phyloP scores from a whole-genome alignment of 2,797 vertebrate species.

The Girardinus metallicus region DNA sequence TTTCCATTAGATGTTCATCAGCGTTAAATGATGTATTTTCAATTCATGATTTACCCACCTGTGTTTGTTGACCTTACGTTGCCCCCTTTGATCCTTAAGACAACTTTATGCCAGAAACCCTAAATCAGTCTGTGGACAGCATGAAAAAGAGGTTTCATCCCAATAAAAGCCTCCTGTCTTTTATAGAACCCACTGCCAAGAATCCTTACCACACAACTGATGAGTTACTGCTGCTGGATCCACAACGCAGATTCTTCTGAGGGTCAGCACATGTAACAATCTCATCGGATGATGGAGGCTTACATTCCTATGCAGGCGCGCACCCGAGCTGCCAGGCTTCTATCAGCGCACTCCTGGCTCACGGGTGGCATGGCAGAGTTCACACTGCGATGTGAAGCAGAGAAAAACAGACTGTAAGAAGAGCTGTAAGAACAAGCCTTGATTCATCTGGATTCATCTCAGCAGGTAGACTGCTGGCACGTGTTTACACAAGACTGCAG shows the following conservation, averaged over 20 bases:
- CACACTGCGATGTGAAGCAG: constrained; percentile 50
- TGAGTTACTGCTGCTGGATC: constrained; percentile 44
- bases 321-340: constrained; percentile 32
- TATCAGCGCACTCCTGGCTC: constrained; percentile 18
- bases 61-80: constrained; percentile 33
- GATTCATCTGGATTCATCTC: constrained; percentile 70
- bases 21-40: neutral
- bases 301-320: constrained; percentile 35
- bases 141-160: constrained; percentile 64
- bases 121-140: constrained; percentile 50
- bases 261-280: constrained; percentile 47
- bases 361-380: constrained; percentile 43
- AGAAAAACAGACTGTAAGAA: constrained; percentile 40
- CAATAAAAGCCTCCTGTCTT: constrained; percentile 55
- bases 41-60: neutral
- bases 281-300: constrained; percentile 25
- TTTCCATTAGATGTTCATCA: neutral
- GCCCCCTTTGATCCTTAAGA: constrained; percentile 36
- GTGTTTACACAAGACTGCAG: constrained; percentile 69
- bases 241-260: constrained; percentile 41
- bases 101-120: constrained; percentile 43
- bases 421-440: constrained; percentile 57
- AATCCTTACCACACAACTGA: constrained; percentile 61
- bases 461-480: constrained; percentile 66
- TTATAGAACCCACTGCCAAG: constrained; percentile 54